These are phyloP conservation scores for Tragelaphus buxtoni DNA, from an alignment of 2,113 vertebrate genomes.

Conservation along the genomic window DNA sequence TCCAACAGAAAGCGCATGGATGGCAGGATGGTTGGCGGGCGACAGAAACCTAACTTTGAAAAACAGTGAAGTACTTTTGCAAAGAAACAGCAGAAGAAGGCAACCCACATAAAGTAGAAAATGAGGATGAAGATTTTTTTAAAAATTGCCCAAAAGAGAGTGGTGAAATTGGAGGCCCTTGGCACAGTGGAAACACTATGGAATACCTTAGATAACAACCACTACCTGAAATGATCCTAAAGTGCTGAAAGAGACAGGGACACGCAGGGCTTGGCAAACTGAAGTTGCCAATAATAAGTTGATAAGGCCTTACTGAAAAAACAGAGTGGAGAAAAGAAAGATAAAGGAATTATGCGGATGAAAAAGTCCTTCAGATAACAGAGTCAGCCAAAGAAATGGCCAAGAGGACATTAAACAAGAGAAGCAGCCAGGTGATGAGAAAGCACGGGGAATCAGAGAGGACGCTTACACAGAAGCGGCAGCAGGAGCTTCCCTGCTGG, in stretches of 20 bases:
- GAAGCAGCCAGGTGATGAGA: background rate
- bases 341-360: background rate
- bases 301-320: background rate
- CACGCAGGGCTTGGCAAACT: accelerated
- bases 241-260: background rate
- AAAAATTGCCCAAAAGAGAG: background rate
- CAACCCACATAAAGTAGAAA: background rate
- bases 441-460: background rate
- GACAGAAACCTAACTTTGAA: background rate
- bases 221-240: background rate
- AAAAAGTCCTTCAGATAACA: background rate
- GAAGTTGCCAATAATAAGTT: background rate
- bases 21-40: accelerated
- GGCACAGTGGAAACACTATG: background rate
- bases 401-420: background rate
- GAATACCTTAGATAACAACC: background rate
- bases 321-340: background rate
- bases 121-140: background rate
- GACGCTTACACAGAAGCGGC: background rate
- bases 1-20: background rate
- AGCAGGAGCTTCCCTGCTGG: background rate
- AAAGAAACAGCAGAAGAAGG: background rate
- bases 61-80: background rate
- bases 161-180: background rate
- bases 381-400: background rate